Evolutionary conservation across 2,113 vertebrate genomes (phyloP).

Genomic region (Lepisosteus osseus): DNA sequence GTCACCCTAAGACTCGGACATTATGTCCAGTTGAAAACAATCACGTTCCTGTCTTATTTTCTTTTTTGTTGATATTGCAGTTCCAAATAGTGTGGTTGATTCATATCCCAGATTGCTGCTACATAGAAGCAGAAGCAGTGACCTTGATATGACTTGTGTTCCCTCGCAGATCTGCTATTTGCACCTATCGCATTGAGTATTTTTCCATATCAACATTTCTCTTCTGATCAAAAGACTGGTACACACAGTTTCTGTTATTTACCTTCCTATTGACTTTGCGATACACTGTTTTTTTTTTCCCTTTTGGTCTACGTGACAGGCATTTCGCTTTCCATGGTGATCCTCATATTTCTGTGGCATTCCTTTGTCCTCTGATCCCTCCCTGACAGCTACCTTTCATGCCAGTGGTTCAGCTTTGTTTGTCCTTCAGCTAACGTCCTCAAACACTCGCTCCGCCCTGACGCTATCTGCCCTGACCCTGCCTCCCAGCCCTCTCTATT

Average conservation of each 20-base stretch:
- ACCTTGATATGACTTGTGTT: conserved; percentile 71
- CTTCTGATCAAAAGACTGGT: conserved; percentile 51
- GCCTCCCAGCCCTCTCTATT: conserved; percentile 51
- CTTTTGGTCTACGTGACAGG: conserved; percentile 60
- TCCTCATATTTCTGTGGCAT: conserved; percentile 34
- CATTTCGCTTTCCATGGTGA: conserved; percentile 42
- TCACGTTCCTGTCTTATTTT: too few relatives aligned
- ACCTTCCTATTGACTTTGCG: conserved; percentile 71
- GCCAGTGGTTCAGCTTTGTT: conserved; percentile 47
- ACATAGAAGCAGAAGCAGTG: conserved; percentile 39
- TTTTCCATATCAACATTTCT: conserved; percentile 62
- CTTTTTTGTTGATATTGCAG: too few relatives aligned
- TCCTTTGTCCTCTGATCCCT: conserved; percentile 51
- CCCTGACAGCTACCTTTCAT: conserved; percentile 51
- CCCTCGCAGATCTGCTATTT: conserved; percentile 64
- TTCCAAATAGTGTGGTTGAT: too few relatives aligned
- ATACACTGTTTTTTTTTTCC: conserved; percentile 58
- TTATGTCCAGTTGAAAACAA: too few relatives aligned
- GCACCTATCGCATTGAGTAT: conserved; percentile 57
- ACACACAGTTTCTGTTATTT: conserved; percentile 52
- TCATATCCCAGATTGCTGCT: conserved; percentile 9
- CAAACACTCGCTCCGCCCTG: conserved; percentile 51
- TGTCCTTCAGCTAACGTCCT: conserved; percentile 50
- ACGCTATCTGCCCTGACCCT: conserved; percentile 55
- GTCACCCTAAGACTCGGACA: too few relatives aligned